Base-by-base conservation (phyloP, 2,888 invertebrate species). In the Anagyrus pseudococci region DNA sequence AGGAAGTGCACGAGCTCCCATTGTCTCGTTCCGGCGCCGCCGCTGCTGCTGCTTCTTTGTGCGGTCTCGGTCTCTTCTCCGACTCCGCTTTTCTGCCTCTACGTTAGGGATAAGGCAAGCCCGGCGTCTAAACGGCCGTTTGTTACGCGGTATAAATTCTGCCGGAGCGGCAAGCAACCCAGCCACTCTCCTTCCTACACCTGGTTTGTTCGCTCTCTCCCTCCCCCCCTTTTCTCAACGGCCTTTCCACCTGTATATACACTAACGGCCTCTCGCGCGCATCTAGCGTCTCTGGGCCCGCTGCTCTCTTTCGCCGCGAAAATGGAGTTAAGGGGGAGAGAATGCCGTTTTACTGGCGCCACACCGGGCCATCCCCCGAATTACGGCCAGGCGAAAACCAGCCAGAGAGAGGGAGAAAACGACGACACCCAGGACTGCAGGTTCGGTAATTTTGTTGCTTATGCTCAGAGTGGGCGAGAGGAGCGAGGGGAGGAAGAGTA, bases 121-220 rank as follows among this genome's bases (percentile, higher is more conserved):
- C 37, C 62, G 54, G 50, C 58, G 50, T 60, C 59, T 64, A 59
- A 60, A 60, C 57, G 60, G 60, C 52, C 53, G 57, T 64, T 64
- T 60, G 60, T 64, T 64, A 64, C 64, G 49, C 56, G 57, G 60
- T 53, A 60, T 64, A 64, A 64, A 60, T 64, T 64, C 59, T 43
- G 25, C 29, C 37, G 47, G 17, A 49, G n/a, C n/a, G n/a, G n/a
- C n/a, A n/a, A n/a, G n/a, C n/a, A n/a, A n/a, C n/a, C n/a, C n/a
- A n/a, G n/a, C n/a, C n/a, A n/a, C n/a, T 29, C 29, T 29, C 10
- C 29, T 10, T 29, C 29, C 6, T 29, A 29, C 29, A 29, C 29
- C 29, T 29, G 29, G 6, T 29, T 10, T 29, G 10, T 13, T 25
- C 17, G 47, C 26, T 57, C 52, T 54, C 58, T 62, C 53, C 40